Conservation (phyloP, 2,888 invertebrate species). For the Stegana nigrithorax region DNA sequence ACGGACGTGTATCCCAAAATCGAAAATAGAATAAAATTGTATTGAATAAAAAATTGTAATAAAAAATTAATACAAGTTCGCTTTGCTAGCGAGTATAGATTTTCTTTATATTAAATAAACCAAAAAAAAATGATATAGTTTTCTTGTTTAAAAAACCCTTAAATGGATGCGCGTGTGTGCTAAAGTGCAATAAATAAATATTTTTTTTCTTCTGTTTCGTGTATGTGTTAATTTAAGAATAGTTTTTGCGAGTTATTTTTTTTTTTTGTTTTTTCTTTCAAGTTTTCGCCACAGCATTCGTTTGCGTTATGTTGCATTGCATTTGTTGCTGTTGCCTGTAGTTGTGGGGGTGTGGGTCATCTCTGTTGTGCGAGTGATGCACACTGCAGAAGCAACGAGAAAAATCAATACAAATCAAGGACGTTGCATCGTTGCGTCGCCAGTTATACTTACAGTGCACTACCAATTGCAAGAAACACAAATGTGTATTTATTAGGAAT, state of each 20-base stretch:
- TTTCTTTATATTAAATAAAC: neutral
- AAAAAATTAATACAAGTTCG: neutral
- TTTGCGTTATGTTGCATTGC: neutral
- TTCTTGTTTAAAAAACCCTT: neutral
- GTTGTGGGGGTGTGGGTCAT: neutral
- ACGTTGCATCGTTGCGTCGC: slow-evolving; percentile 1
- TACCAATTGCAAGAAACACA: neutral
- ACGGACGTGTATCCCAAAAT: no score
- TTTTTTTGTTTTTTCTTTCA: neutral
- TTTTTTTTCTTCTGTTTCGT: neutral
- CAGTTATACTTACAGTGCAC: neutral
- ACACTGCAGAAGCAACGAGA: neutral
- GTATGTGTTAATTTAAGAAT: neutral
- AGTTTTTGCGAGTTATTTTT: neutral
- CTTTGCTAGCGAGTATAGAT: neutral
- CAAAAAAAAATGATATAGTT: no score
- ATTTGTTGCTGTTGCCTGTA: neutral
- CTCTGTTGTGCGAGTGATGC: neutral
- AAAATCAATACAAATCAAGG: slow-evolving; percentile 15
- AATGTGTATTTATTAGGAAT: neutral
- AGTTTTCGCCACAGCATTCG: neutral
- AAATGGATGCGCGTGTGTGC: neutral
- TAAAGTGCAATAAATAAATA: no score
- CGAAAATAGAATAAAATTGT: no score
- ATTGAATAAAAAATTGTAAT: no score